Evolutionary conservation across 1,140 invertebrate genomes (phyloP), one percentile per base, ranked within the genome.

Genomic region (Pomacea maculata): DNA sequence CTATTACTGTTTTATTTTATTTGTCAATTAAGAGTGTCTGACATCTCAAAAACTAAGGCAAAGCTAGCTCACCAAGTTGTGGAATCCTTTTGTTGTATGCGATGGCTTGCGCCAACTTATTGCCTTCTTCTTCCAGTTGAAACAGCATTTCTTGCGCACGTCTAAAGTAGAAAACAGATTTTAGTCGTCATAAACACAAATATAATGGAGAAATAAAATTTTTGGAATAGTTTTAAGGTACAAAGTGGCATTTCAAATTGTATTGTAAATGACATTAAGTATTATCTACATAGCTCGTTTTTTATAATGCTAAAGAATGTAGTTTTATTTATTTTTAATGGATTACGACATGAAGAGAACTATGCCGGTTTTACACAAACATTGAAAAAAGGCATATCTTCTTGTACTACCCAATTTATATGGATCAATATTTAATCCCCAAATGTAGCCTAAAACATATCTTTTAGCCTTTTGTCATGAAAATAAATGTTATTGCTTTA

Each of bases 81-180:
- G 57, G 55, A 45, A 82, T 84, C 29, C 54, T 61, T 14, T 57
- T 45, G 65, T 79, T 72, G 1, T 80, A 34, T 15, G 83, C 83
- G 63, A 82, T 82, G 54, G 77, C 73, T 54, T 70, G 34, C 1
- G 81, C 79, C 10, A 82, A 19, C 34, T 75, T 61, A 64, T 71
- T 80, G 12, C 79, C 76, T 77, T 79, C 57, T 11, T 34, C 57
- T 45, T 72, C 52, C 3, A 84, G 73, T n/a, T 64, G 34, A n/a
- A 79, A 67, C 2, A 84, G 25, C 15, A 75, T 78, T 52, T 76
- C 57, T 34, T 82, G 81, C 55, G 78, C 80, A 12, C 83, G 71
- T 57, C 83, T 84, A 45, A 19, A 71, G 74, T 71, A 61, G 21
- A 12, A 34, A 72, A 29, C 5, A 19, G 34, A 17, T 6, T 52